Evolutionary conservation across 1,140 invertebrate species (phyloP), one percentile per base, ranked within the genome.

Genomic region (Ruditapes philippinarum): DNA sequence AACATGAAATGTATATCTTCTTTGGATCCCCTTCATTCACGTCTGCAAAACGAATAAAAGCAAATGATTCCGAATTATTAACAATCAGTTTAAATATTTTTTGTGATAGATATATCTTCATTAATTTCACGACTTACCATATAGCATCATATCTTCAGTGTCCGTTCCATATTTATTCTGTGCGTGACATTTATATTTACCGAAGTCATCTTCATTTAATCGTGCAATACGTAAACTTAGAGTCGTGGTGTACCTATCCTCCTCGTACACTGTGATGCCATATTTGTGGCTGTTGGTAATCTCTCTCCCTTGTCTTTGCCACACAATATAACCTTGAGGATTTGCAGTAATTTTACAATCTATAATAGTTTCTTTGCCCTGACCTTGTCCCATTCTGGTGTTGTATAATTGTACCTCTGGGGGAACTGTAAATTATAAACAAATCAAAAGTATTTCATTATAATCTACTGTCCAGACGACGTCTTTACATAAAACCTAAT

Each of bases 301-400:
- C 38, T 97, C 96, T 31, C 97, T 97, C 89, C 98, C 98, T 11
- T 97, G 96, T 49, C 97, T 96, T 93, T 98, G 98, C 98, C 98
- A 99, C 91, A 98, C 98, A 74, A 97, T 97, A 4, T 98, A 96
- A 0, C 98, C 97, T 91, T 98, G 97, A 0, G 98, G 98, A 95
- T 97, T 98, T 0, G 98, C 98, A 96, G 99, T 98, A 0, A 98
- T 97, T 94, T 98, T 97, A 93, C 98, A 99, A 95, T 98, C 98
- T 0, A 99, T 95, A 25, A 97, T 96, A 79, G 97, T 95, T 62
- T 95, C 93, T 62, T 91, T 91, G n/a, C 92, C 92, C 25, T 83
- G 60, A 14, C 36, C 51, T 70, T 95, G 95, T 19, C 94, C 92
- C 73, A 95, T 93, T 31, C 93, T 86, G 65, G 74, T 88, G 40